Evolutionary conservation across 1,140 invertebrate genomes (phyloP), one percentile per base, ranked within the genome.

Genomic region (Lasaia peninsularis): DNA sequence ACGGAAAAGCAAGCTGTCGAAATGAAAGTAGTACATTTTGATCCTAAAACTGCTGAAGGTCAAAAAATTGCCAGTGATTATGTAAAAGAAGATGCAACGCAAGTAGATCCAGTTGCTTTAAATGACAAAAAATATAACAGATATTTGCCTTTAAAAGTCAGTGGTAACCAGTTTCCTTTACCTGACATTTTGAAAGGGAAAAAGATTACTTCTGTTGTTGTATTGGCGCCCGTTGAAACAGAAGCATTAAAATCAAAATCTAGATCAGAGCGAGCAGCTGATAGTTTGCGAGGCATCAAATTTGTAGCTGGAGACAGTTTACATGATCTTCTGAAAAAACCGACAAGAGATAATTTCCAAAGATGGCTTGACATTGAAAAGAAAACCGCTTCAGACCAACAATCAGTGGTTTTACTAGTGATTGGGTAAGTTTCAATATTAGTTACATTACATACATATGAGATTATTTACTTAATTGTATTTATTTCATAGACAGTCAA

Each of bases 1-100:
- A 70, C 90, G 86, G 79, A 65, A 85, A 82, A 89, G 61, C 90
- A 93, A 74, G 90, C 91, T 34, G 93, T 96, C 12, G 94, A 96
- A 86, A 95, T 96, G 91, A 96, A 96, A 91, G 94, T 96, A 37
- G 94, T 96, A 24, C 93, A 93, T 60, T 96, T 94, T 65, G 92
- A 96, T 83, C 93, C 94, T 1, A 91, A 92, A 60, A 94, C 94
- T 54, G 89, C 91, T 14, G 92, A 95, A 88, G 94, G 94, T 59
- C 92, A 94, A 66, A 88, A 91, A 54, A 86, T 96, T 7, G 94
- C 94, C 16, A 92, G 94, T 57, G 91, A 92, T 54, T 95, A 95
- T 67, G 91, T 96, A 32, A 90, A 92, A 60, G 91, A 94, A 33
- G 93, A 94, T 71, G 94, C 94, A 5, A 94, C 93, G 1, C 92